Evolutionary conservation across 1,140 invertebrate species (phyloP), one percentile per base, ranked within the genome.

Genomic region (Steinernema feltiae): DNA sequence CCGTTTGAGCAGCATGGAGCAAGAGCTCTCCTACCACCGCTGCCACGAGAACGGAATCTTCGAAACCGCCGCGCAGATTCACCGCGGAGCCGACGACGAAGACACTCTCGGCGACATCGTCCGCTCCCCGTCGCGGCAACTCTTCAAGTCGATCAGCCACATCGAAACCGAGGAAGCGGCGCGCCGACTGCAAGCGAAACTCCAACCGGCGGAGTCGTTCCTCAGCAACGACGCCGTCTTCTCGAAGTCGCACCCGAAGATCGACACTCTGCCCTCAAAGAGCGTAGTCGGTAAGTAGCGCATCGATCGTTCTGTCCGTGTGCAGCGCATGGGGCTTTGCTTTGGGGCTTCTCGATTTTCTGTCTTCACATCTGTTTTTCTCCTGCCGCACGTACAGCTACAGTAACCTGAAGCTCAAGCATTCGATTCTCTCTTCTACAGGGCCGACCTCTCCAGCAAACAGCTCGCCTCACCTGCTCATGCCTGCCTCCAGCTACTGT

Each of bases 371-470:
- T 27, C 24, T 63, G 15, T 27, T 63, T 27, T 63, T 27, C 53
- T 27, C 3, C 53, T 27, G 24, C 53, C 3, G 12, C 53, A 63
- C 53, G 7, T 21, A 21, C 53, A 63, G 7, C 53, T 27, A 3
- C 53, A 21, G 15, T 21, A n/a, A n/a, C n/a, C n/a, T n/a, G n/a
- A n/a, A n/a, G n/a, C n/a, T 27, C 15, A 3, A 3, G 12, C 12
- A 63, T 63, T 17, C 53, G 53, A 63, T 63, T 63, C 24, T 46
- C 41, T 46, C 41, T 41, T 63, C 53, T 63, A 27, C 53, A 63
- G 53, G 53, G 24, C 53, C 24, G 53, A 63, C 53, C 7, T 27
- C 24, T 7, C 12, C 53, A 3, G 53, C 3, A 3, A 63, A 27
- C 53, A 63, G 24, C 53, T 63, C 53, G 12, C 53, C 53, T 15